Evolutionary conservation across 2,888 invertebrate genomes (phyloP).

Genomic region (Alentia gelatinosa): DNA sequence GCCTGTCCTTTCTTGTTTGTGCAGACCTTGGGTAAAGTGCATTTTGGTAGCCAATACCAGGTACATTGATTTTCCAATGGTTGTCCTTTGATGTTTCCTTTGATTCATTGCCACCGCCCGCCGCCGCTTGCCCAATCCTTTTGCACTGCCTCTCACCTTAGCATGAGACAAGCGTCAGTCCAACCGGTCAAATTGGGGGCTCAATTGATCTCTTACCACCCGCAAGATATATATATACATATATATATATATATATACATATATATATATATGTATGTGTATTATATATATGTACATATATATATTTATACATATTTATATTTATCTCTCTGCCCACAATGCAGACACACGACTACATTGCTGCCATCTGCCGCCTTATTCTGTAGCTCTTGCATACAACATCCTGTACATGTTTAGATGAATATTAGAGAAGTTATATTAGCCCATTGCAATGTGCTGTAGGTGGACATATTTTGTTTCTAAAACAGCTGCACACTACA

Average conservation of each 20-base stretch:
- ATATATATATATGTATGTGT: background rate
- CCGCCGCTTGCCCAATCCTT: background rate
- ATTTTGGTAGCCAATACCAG: slow-evolving; percentile 79
- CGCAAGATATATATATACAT: background rate
- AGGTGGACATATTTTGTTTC: too few relatives aligned
- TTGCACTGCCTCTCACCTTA: background rate
- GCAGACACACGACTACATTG: too few relatives aligned
- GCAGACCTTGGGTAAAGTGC: slow-evolving; percentile 77
- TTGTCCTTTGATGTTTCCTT: background rate
- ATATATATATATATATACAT: background rate
- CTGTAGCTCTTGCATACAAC: too few relatives aligned
- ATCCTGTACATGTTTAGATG: too few relatives aligned
- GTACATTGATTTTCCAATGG: slow-evolving; percentile 66
- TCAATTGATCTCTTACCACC: background rate
- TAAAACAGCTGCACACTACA: too few relatives aligned
- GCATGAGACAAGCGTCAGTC: background rate
- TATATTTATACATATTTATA: too few relatives aligned
- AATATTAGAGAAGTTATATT: too few relatives aligned
- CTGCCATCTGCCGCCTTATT: too few relatives aligned
- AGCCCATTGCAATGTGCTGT: too few relatives aligned
- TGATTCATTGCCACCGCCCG: background rate
- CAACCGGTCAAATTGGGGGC: background rate
- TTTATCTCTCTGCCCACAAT: too few relatives aligned
- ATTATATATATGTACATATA: background rate
- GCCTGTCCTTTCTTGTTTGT: slow-evolving; percentile 54